Conservation (phyloP, 2,888 invertebrate genomes). For the Cistogaster globosa region DNA sequence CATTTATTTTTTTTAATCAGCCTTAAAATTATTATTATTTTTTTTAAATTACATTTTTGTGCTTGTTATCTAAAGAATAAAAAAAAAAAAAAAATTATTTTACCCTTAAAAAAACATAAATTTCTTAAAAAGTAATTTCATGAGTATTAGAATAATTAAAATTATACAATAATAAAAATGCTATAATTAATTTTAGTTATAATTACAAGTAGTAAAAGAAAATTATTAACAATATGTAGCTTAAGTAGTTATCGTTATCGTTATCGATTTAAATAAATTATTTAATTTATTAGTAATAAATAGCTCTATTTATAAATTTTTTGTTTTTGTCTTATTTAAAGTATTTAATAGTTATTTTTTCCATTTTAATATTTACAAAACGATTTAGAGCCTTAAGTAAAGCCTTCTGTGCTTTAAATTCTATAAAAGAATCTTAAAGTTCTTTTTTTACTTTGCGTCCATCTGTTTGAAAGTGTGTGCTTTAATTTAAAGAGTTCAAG, state of each 20-base stretch:
- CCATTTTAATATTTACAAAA: conserved; percentile 65
- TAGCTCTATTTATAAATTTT: conserved; percentile 48
- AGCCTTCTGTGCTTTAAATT: conserved; percentile 40
- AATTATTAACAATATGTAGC: conserved; percentile 65
- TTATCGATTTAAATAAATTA: conserved; percentile 31
- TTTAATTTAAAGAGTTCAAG: conserved; percentile 21
- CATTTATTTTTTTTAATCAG: conserved; percentile 38
- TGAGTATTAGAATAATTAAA: conserved; percentile 36
- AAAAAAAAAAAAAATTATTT: conserved; percentile 2
- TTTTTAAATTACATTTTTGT: conserved; percentile 1
- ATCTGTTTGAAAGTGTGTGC: neutral
- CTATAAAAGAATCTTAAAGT: neutral
- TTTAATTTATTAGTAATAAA: conserved; percentile 57
- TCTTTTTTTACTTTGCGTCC: neutral
- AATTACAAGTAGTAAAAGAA: conserved; percentile 49
- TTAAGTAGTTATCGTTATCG: conserved; percentile 34
- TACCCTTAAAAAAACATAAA: neutral
- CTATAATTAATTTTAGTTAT: conserved; percentile 20
- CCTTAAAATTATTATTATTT: conserved; percentile 54
- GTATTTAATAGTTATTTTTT: conserved; percentile 37
- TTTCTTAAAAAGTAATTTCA: conserved; percentile 47
- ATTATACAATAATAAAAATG: neutral
- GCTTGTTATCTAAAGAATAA: neutral
- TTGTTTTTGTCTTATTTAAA: conserved; percentile 16
- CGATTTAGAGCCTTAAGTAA: conserved; percentile 48